Conservation (phyloP, 2,797 vertebrate genomes). For the Myripristis murdjan region DNA sequence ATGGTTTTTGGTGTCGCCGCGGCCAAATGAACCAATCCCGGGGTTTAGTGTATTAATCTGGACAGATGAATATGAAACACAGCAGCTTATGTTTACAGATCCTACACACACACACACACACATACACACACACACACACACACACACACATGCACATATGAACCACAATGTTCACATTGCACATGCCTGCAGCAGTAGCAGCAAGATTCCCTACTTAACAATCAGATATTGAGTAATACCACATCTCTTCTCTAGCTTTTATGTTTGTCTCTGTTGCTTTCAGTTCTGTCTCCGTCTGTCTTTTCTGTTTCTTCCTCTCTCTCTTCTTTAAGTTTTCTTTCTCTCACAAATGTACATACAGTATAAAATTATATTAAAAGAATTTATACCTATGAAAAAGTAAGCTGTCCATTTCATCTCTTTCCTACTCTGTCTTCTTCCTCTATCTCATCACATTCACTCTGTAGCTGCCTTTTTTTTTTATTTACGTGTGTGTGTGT, state of each 20-base stretch:
- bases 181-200: conserved; percentile 6
- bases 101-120: conserved; percentile 6
- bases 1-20: conserved; percentile 18
- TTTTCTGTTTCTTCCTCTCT: conserved; percentile 18
- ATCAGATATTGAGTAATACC: conserved; percentile 30
- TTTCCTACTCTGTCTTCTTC: not conserved
- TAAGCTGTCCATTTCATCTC: not conserved
- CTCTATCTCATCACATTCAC: not conserved
- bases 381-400: conserved; percentile 15
- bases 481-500: conserved; percentile 1
- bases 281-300: conserved; percentile 14
- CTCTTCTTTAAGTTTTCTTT: conserved; percentile 7
- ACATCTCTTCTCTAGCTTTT: conserved; percentile 27
- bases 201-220: conserved; percentile 38
- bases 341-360: not conserved
- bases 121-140: not conserved
- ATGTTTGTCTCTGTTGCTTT: conserved; percentile 29
- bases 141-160: conserved; percentile 8
- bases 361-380: not conserved
- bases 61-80: conserved; percentile 49
- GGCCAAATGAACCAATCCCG: conserved; percentile 41
- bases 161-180: conserved; percentile 13
- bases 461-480: not conserved
- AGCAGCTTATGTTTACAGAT: conserved; percentile 31
- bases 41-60: conserved; percentile 50